Evolutionary conservation across 2,113 vertebrate genomes (phyloP).

Genomic region (Panthera uncia): DNA sequence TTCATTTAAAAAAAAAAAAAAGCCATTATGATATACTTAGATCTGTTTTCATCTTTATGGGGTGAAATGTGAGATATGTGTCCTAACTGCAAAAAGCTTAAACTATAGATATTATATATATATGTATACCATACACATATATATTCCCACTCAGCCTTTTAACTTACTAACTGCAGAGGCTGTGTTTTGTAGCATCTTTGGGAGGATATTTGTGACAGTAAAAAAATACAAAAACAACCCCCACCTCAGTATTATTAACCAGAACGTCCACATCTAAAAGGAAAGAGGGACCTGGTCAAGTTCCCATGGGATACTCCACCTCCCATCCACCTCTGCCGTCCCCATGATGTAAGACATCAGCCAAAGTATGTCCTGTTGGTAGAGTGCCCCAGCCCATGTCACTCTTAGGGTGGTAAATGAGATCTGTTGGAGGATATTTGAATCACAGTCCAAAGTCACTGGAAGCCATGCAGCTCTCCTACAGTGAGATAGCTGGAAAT

Average conservation of each 20-base stretch:
- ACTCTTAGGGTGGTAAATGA: conserved; percentile 92
- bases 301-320: conserved; percentile 93
- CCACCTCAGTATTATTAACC: not conserved
- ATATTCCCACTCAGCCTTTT: not conserved
- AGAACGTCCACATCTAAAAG: conserved; percentile 18
- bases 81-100: not conserved
- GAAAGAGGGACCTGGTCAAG: conserved; percentile 79
- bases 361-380: conserved; percentile 91
- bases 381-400: conserved; percentile 95
- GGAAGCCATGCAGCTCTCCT: conserved; percentile 95
- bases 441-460: conserved; percentile 97
- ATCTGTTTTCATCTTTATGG: not conserved
- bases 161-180: not conserved
- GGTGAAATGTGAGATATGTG: not conserved
- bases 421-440: conserved; percentile 92
- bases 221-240: not conserved
- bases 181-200: not conserved
- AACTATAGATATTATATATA: not conserved
- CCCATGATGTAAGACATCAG: conserved; percentile 92
- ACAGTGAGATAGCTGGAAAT: conserved; percentile 95
- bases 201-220: not conserved
- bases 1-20: not conserved
- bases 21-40: not conserved
- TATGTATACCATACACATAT: not conserved
- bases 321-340: conserved; percentile 95